Base-by-base conservation (phyloP, 2,888 invertebrate genomes). In the Trimorus sp. region DNA sequence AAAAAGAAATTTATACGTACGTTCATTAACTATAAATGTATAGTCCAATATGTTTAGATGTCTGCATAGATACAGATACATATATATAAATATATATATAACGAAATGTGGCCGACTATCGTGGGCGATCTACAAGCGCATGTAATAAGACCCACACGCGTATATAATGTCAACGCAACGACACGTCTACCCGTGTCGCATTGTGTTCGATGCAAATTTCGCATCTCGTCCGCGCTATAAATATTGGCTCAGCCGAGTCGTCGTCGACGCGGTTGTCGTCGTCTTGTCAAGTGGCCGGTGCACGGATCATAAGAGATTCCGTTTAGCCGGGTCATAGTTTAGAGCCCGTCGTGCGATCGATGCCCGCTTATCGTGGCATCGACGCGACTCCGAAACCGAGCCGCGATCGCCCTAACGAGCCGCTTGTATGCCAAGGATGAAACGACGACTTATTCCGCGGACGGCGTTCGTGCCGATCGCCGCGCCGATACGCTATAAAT, bases 201-300 rank as follows among this genome's bases (percentile, higher is more conserved):
- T 84, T 82, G 84, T 82, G 82, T 82, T 84, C 75, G 77, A 82
- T 84, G 84, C 84, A 84, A 84, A 83, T 84, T 82, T 82, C 74
- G 78, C 80, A 73, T 82, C 80, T 79, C 76, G 78, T 75, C 76
- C 82, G 66, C 65, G 75, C 82, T 54, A 84, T 84, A 84, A 82
- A 84, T 84, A 82, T 84, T 81, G 79, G 79, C 81, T 74, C 62
- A 74, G 51, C 48, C 79, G 81, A 82, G 81, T 79, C 76, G 76
- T 81, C 75, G 65, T 54, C 51, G 79, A 70, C 65, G 48, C 82
- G 68, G 82, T 84, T 84, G 83, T 79, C 71, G 62, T 62, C 60
- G 60, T 80, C 78, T 78, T 80, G 80, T 80, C 78, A 75, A 83
- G 71, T 75, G 74, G 53, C 62, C 60, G 58, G 71, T 66, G 73